phyloP scores from a whole-genome alignment of 2,888 invertebrate genomes.

The Magallana nippona region DNA sequence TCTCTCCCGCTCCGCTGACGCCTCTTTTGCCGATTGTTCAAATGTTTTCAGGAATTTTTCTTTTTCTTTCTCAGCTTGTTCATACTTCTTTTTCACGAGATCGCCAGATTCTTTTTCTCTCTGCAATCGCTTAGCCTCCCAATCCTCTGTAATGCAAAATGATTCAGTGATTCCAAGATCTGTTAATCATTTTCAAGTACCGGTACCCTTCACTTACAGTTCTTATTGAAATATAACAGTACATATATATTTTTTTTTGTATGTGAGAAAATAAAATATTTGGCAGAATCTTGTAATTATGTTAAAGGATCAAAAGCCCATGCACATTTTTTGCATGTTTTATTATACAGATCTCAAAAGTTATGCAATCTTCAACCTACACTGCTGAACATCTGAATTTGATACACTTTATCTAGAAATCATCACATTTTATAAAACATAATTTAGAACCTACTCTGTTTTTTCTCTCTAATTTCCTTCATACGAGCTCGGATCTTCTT shows the following conservation, averaged over 20 bases:
- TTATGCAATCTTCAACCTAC: not conserved
- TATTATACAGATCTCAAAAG: not conserved
- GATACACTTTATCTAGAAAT: conserved; percentile 31
- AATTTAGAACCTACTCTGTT: conserved; percentile 85
- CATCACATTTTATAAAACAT: not conserved
- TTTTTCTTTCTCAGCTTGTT: conserved; percentile 78
- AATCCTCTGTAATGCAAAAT: conserved; percentile 63
- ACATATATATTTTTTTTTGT: not conserved
- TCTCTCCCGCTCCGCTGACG: conserved; percentile 58
- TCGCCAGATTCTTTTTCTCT: conserved; percentile 64
- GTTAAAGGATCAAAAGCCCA: not conserved
- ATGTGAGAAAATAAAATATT: not conserved
- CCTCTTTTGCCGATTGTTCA: conserved; percentile 71
- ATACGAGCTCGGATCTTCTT: conserved; percentile 90
- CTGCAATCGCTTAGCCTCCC: conserved; percentile 64
- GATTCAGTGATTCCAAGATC: not conserved
- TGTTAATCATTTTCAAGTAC: conserved; percentile 18
- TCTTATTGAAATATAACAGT: not conserved
- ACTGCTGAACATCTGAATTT: conserved; percentile 7
- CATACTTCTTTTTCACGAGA: conserved; percentile 65
- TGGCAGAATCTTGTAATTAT: conserved; percentile 7
- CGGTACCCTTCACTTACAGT: not conserved
- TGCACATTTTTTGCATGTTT: conserved; percentile 3
- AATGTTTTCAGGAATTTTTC: conserved; percentile 76
- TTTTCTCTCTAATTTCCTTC: conserved; percentile 88